Conservation (phyloP, 2,797 vertebrate genomes). For the Cottoperca gobio region DNA sequence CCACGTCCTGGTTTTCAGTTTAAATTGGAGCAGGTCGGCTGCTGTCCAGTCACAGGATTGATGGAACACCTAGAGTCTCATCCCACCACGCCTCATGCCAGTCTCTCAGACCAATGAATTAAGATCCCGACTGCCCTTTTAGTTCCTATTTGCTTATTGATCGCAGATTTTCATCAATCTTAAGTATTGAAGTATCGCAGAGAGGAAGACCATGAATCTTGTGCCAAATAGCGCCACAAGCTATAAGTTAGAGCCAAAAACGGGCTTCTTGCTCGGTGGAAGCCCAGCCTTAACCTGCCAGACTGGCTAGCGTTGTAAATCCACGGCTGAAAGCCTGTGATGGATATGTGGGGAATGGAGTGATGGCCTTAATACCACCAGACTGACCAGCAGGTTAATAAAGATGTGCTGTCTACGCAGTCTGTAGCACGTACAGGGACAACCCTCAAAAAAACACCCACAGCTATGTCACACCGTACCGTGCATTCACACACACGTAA, state of each 20-base stretch:
- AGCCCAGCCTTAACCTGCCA: conserved; percentile 64
- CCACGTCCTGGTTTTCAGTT: conserved; percentile 25
- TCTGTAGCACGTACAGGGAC: conserved; percentile 30
- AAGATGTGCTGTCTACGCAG: conserved; percentile 71
- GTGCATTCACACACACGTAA: neutral
- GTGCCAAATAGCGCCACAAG: conserved; percentile 55
- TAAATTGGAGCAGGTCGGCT: conserved; percentile 36
- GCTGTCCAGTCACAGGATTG: conserved; percentile 58
- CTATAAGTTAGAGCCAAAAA: conserved; percentile 73
- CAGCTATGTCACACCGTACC: conserved; percentile 21
- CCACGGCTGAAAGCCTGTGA: conserved; percentile 56
- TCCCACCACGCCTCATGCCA: conserved; percentile 36
- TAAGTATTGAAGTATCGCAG: conserved; percentile 73
- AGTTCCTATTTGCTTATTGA: conserved; percentile 81
- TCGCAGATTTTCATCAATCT: conserved; percentile 83
- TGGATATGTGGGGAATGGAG: conserved; percentile 67
- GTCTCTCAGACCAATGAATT: conserved; percentile 63
- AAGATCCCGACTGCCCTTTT: conserved; percentile 63
- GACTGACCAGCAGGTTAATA: conserved; percentile 73
- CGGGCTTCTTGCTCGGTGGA: conserved; percentile 35
- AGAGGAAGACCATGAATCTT: conserved; percentile 74
- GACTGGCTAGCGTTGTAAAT: conserved; percentile 70
- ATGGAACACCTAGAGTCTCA: conserved; percentile 54
- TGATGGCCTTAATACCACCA: conserved; percentile 69
- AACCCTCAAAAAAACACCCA: conserved; percentile 43